Conservation (phyloP, 2,113 vertebrate species). For the Podilymbus podiceps region DNA sequence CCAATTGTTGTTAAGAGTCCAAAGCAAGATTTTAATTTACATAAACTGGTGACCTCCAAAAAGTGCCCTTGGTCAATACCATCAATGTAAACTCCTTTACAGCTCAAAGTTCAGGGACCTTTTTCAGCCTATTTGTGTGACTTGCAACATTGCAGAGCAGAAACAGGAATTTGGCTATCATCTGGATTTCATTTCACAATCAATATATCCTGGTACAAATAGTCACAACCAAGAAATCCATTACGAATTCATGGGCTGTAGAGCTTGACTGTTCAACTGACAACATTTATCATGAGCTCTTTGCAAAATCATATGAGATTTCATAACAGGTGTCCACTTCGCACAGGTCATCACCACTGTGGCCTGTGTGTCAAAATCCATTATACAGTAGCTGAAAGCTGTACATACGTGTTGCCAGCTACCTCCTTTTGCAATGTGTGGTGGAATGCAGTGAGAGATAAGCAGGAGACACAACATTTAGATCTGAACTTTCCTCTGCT, state of each 20-base stretch:
- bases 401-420: neutral
- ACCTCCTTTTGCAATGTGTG: neutral
- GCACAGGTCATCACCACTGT: slow-evolving; percentile 15
- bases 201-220: neutral
- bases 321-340: slow-evolving; percentile 63
- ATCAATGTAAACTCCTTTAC: neutral
- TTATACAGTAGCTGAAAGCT: slow-evolving; percentile 41
- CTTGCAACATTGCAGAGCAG: neutral
- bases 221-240: slow-evolving; percentile 34
- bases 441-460: neutral
- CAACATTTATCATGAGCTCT: slow-evolving; percentile 52
- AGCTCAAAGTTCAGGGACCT: neutral
- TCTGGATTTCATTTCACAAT: slow-evolving; percentile 39
- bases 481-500: neutral
- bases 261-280: slow-evolving; percentile 48
- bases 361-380: slow-evolving; percentile 56
- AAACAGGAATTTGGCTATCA: neutral
- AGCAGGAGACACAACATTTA: neutral
- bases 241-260: slow-evolving; percentile 44
- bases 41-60: neutral
- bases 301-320: slow-evolving; percentile 64
- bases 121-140: neutral
- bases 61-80: neutral
- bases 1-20: neutral
- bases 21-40: neutral